phyloP scores from a whole-genome alignment of 2,888 invertebrate species.

The Orgyia antiqua region DNA sequence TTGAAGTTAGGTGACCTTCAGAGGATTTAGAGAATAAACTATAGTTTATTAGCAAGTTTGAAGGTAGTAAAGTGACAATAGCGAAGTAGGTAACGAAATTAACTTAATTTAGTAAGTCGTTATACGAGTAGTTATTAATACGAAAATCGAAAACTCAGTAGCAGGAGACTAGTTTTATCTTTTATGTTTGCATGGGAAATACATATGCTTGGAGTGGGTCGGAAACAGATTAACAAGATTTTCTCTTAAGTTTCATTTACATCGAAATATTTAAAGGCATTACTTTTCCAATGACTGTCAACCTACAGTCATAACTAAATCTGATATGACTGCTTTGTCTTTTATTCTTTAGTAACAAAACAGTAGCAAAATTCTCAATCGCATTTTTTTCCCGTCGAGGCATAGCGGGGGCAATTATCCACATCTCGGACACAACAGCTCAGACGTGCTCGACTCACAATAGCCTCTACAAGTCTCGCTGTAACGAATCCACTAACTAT shows the following conservation, averaged over 20 bases:
- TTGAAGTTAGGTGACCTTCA: constrained; percentile 27
- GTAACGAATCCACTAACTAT: constrained; percentile 74
- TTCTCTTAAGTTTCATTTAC: background rate
- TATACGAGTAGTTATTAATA: too few species aligned
- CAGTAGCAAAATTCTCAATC: constrained; percentile 27
- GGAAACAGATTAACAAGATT: too few species aligned
- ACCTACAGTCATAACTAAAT: too few species aligned
- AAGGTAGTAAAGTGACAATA: constrained; percentile 13
- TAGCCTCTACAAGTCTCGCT: constrained; percentile 64
- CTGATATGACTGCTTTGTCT: too few species aligned
- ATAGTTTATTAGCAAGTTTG: constrained; percentile 11
- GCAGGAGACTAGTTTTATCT: too few species aligned
- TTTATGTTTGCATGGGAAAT: too few species aligned
- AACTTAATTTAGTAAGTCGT: too few species aligned
- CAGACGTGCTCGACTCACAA: constrained; percentile 72
- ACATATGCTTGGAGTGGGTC: too few species aligned
- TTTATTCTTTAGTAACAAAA: too few species aligned
- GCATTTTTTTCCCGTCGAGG: constrained; percentile 31
- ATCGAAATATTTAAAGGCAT: constrained; percentile 1
- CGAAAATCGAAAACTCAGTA: too few species aligned
- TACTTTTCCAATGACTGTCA: too few species aligned
- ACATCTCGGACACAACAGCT: constrained; percentile 74
- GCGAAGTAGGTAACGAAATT: background rate
- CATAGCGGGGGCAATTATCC: constrained; percentile 69
- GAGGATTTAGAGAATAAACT: constrained; percentile 19